Base-by-base conservation (phyloP, 1,140 invertebrate genomes). In the Helicoverpa zea region DNA sequence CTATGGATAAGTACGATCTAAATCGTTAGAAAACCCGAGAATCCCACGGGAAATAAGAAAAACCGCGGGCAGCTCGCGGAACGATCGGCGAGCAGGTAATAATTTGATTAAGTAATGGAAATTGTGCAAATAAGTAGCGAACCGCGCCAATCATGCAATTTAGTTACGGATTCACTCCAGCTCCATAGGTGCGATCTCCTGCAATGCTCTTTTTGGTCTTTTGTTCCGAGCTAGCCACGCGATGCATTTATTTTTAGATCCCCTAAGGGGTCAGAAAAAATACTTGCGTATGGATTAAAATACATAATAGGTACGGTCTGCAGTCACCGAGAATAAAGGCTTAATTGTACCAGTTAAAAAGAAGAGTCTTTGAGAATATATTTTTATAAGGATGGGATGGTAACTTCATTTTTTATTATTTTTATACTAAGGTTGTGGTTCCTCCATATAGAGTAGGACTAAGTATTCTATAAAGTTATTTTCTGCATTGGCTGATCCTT, bases 41-140 rank as follows among this genome's bases (percentile, higher is more conserved):
- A 77, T 77, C 75, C 75, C 75, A 77, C 75, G 75, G 75, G 75
- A 77, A 77, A 77, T 77, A 51, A 64, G 59, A 77, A 77, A 66
- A 77, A 77, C 51, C 51, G 75, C 59, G 18, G 14, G 61, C 75
- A 77, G 61, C n/a, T 16, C 68, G 59, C 75, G 75, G 59, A 77
- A 77, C 75, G 75, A 56, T 64, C 58, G 75, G 29, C 51, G 23
- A 77, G 49, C 61, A 77, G 75, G 49, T 77, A 77, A 77, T 77
- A 77, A 77, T 66, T 77, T 77, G 75, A 77, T 77, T 77, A 77
- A 77, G 73, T 76, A 63, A 66, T 54, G 75, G 75, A 66, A 77
- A 66, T 66, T 59, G 59, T 54, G 75, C 61, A 76, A 76, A 63
- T 76, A 76, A 76, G 73, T 76, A 76, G 73, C 58, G 49, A 76